phyloP scores from a whole-genome alignment of 2,113 vertebrate species.

The Phoxinus phoxinus region DNA sequence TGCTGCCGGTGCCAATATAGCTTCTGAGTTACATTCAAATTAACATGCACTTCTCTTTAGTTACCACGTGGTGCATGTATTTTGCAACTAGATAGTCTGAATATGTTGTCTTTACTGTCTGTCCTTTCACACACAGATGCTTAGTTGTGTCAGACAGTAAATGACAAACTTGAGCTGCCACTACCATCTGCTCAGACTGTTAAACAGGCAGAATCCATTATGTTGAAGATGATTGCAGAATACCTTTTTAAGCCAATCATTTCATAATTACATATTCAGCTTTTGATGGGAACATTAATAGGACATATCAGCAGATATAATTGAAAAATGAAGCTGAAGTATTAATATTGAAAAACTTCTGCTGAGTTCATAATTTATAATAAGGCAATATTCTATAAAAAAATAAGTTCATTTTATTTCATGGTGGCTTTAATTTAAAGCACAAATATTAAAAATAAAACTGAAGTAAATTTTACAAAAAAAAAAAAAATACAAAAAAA shows the following conservation, averaged over 20 bases:
- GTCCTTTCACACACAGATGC: conserved; percentile 26
- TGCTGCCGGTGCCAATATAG: not conserved
- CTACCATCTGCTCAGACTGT: conserved; percentile 18
- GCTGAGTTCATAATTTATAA: too few relatives aligned
- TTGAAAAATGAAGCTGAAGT: not conserved
- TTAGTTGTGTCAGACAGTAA: not conserved
- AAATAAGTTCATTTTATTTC: too few relatives aligned
- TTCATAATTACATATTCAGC: not conserved
- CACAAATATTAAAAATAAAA: too few relatives aligned
- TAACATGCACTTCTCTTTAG: not conserved
- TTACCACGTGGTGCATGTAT: not conserved
- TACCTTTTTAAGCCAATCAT: not conserved
- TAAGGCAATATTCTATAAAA: too few relatives aligned
- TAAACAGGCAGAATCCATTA: not conserved
- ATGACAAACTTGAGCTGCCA: conserved; percentile 20
- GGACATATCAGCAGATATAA: not conserved
- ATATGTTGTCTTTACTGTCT: not conserved
- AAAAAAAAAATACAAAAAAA: too few relatives aligned
- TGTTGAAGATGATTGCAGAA: not conserved
- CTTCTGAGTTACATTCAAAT: not conserved
- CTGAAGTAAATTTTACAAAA: too few relatives aligned
- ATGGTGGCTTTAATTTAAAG: too few relatives aligned
- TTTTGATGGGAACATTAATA: not conserved
- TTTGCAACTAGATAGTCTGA: conserved; percentile 2
- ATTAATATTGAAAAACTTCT: not conserved